Evolutionary conservation across 1,140 invertebrate species (phyloP), one percentile per base, ranked within the genome.

Genomic region (Drosophila takahashii): DNA sequence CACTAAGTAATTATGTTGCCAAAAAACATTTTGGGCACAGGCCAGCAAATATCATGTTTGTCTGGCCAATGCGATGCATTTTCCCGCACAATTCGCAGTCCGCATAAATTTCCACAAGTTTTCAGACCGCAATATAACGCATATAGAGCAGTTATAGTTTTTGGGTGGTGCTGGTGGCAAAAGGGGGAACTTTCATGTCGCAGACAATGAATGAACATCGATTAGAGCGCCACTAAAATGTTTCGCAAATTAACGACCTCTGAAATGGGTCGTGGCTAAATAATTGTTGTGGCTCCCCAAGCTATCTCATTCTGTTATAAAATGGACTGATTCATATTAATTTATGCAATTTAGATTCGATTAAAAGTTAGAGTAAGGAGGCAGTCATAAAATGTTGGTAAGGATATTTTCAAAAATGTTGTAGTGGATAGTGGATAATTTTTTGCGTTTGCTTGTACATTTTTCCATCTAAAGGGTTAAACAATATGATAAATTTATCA

Each of bases 181-280:
- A 27, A 15, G 60, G 37, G 37, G 29, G 4, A n/a, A 26, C n/a
- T 37, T 42, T 70, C 50, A 32, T 69, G 64, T 48, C 42, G 51
- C 65, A 32, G 50, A 57, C 67, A 57, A 32, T 70, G 65, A 60
- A 81, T 69, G 72, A 75, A 51, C 65, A 78, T 78, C 76, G 75
- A 78, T 78, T 71, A 58, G 67, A 51, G 52, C 10, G 15, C 57
- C 74, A 54, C 57, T 50, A 71, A 78, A 78, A 78, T 78, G 80
- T 75, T 83, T 84, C 61, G 51, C 80, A 84, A 84, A 79, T 83
- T 84, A 83, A 84, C 79, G 45, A 75, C 45, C 62, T 51, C 44
- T 22, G 37, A 61, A 47, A 22, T 36, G n/a, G 34, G 39, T 34
- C 36, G 67, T 29, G 45, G 57, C 57, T 73, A 73, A 73, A 81